Conservation (phyloP, 2,113 vertebrate species). For the Atractosteus spatula region DNA sequence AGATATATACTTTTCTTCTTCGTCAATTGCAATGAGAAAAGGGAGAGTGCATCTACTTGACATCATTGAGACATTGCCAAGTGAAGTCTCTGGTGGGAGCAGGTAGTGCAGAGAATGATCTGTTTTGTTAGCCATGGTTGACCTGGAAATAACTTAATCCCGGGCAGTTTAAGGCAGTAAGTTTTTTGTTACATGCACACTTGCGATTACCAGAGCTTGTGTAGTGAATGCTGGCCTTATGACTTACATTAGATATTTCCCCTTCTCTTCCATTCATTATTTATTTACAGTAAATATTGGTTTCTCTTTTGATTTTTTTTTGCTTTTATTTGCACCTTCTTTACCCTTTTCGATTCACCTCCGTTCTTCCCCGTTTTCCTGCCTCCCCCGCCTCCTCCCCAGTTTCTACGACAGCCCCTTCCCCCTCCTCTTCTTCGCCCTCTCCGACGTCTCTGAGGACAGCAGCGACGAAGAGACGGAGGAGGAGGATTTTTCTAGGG, state of each 20-base stretch:
- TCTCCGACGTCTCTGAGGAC: slow-evolving; percentile 90
- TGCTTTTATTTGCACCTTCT: slow-evolving; percentile 22
- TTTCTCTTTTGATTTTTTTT: slow-evolving; percentile 11
- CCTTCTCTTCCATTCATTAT: slow-evolving; percentile 3
- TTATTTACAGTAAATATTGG: background rate
- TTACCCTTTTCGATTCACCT: slow-evolving; percentile 15
- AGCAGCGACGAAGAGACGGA: slow-evolving; percentile 83
- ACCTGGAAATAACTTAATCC: background rate
- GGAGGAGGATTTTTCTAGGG: slow-evolving; percentile 88
- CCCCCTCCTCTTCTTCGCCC: slow-evolving; percentile 86
- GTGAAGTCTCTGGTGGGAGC: background rate
- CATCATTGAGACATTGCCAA: background rate
- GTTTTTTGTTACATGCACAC: background rate
- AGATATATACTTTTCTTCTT: too few relatives aligned
- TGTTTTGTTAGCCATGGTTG: background rate
- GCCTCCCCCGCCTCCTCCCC: slow-evolving; percentile 26
- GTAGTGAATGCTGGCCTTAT: background rate
- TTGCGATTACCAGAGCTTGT: background rate
- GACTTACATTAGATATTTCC: background rate
- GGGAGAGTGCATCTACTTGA: background rate
- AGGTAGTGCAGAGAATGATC: background rate
- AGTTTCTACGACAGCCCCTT: slow-evolving; percentile 80
- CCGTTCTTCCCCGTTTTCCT: slow-evolving; percentile 5
- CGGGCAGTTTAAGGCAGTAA: background rate
- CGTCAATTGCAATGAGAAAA: background rate